phyloP scores from a whole-genome alignment of 2,888 invertebrate genomes.

The Amblyjoppa proteus region DNA sequence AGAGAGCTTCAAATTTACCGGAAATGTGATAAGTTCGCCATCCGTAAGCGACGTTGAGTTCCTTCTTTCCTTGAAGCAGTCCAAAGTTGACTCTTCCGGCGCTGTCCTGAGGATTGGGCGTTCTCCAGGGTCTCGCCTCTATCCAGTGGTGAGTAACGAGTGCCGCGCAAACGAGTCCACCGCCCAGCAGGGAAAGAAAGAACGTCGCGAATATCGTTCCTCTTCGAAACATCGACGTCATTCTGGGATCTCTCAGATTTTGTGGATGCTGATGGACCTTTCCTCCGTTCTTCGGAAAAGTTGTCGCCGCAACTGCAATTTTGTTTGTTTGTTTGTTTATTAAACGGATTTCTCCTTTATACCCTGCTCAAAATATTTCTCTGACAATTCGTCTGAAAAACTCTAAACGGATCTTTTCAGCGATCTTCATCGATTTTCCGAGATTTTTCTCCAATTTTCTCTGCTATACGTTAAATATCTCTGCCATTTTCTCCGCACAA shows the following conservation, averaged over 20 bases:
- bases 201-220: constrained; percentile 94
- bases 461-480: no score
- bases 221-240: constrained; percentile 88
- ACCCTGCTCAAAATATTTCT: no score
- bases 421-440: no score
- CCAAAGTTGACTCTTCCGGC: constrained; percentile 94
- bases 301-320: constrained; percentile 70
- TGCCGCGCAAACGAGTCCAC: constrained; percentile 92
- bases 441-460: no score
- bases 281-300: constrained; percentile 69
- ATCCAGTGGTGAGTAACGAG: constrained; percentile 94
- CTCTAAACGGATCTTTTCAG: no score
- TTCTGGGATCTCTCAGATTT: constrained; percentile 77
- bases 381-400: no score
- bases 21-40: constrained; percentile 91
- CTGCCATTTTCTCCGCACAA: no score
- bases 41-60: constrained; percentile 93
- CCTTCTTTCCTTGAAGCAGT: constrained; percentile 94
- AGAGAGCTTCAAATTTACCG: constrained; percentile 86
- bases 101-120: constrained; percentile 89
- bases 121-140: constrained; percentile 90
- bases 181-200: constrained; percentile 91
- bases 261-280: constrained; percentile 63
- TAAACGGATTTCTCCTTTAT: no score
- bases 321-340: background rate